Evolutionary conservation across 1,140 invertebrate genomes (phyloP).

Genomic region (Drosophila prosaltans): DNA sequence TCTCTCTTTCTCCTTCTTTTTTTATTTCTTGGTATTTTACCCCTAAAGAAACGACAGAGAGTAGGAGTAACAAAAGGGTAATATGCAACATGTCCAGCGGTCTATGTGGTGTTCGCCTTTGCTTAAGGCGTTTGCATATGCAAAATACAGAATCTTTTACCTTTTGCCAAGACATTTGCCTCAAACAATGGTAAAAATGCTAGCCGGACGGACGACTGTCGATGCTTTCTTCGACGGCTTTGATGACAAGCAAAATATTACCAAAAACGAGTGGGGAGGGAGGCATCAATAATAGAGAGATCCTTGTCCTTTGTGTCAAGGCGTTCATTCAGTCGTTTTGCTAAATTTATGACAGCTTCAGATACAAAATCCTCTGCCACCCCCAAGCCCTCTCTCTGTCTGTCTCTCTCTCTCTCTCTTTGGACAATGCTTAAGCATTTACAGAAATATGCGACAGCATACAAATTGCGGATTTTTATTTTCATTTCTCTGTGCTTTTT

Average conservation of each 20-base stretch:
- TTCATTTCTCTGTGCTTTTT: conserved; percentile 56
- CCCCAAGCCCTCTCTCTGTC: background rate
- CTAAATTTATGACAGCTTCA: conserved; percentile 68
- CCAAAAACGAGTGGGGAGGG: conserved; percentile 13
- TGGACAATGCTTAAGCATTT: conserved; percentile 67
- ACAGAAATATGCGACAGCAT: conserved; percentile 73
- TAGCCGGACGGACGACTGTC: background rate
- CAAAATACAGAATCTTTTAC: conserved; percentile 75
- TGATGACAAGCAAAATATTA: conserved; percentile 63
- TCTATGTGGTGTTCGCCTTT: conserved; percentile 36
- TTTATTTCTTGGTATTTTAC: background rate
- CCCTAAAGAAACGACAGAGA: background rate
- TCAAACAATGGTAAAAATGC: conserved; percentile 58
- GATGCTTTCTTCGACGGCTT: conserved; percentile 41
- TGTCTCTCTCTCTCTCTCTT: background rate
- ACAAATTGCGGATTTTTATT: conserved; percentile 80
- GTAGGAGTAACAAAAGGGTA: conserved; percentile 38
- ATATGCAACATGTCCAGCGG: conserved; percentile 61
- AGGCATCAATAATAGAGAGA: conserved; percentile 75
- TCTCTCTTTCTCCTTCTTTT: background rate
- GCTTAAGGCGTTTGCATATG: conserved; percentile 67
- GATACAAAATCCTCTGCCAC: background rate
- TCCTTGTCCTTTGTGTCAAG: conserved; percentile 69
- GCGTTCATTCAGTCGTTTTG: conserved; percentile 45
- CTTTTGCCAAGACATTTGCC: conserved; percentile 70